These are phyloP conservation scores for Rhingia rostrata DNA, from an alignment of 2,888 invertebrate species.

Conservation along the genomic window DNA sequence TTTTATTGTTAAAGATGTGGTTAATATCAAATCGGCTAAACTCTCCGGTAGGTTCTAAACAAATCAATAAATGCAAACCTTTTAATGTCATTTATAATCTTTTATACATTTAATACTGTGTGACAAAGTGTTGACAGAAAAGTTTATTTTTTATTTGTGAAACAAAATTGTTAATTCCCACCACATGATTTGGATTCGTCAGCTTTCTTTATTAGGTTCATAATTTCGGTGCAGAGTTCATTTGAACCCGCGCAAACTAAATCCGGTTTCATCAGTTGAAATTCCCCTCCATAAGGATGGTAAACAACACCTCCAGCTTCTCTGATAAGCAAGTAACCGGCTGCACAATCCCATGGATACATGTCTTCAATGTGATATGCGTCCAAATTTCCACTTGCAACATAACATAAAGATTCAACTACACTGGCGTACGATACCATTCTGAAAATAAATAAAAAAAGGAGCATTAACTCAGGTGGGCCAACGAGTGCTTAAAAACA, in stretches of 20 bases:
- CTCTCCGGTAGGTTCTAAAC: constrained; percentile 43
- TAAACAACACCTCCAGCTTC: constrained; percentile 91
- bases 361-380: constrained; percentile 88
- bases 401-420: constrained; percentile 88
- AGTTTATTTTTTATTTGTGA: neutral
- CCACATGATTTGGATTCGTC: constrained; percentile 81
- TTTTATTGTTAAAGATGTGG: constrained; percentile 34
- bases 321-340: constrained; percentile 87
- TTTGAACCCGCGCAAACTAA: constrained; percentile 84
- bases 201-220: constrained; percentile 83
- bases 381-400: constrained; percentile 88
- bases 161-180: constrained; percentile 38
- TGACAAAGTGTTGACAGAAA: neutral
- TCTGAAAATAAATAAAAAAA: constrained; percentile 68
- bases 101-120: neutral
- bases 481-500: no score
- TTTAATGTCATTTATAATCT: constrained; percentile 8
- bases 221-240: constrained; percentile 83
- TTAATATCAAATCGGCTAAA: constrained; percentile 21
- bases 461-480: neutral
- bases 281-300: constrained; percentile 85
- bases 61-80: neutral
- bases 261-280: constrained; percentile 85
- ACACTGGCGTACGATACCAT: constrained; percentile 87
- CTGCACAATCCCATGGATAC: constrained; percentile 91